A percentile compares a stretch with the other conserved stretches of the same genome.
These are phyloP conservation scores for Paramormyrops kingsleyae DNA, from an alignment of 2,113 vertebrate genomes.

Conservation along the genomic window DNA sequence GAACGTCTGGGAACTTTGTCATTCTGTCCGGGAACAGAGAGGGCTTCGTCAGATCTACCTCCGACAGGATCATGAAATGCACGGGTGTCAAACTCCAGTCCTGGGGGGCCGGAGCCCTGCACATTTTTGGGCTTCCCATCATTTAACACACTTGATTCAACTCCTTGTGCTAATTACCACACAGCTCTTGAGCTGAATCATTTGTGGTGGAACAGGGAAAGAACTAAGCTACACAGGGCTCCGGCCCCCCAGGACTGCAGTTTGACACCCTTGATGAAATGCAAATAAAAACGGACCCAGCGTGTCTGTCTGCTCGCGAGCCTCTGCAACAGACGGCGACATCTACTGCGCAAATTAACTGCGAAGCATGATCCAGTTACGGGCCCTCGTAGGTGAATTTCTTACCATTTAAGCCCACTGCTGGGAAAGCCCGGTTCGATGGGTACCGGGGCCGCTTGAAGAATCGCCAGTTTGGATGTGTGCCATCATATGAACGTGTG, in stretches of 20 bases:
- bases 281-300: not conserved
- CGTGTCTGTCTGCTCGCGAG: not conserved
- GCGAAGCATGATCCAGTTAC: not conserved
- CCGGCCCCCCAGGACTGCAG: too few species aligned
- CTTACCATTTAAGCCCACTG: not conserved
- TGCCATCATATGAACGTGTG: not conserved
- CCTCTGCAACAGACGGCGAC: too few species aligned
- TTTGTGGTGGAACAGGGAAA: too few species aligned
- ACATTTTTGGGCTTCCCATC: too few species aligned
- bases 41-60: conserved; percentile 15
- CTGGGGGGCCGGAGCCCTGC: too few species aligned
- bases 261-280: too few species aligned
- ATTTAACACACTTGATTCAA: too few species aligned
- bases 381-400: not conserved
- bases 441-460: not conserved
- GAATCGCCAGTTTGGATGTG: not conserved
- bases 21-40: conserved; percentile 68
- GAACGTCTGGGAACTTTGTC: conserved; percentile 79
- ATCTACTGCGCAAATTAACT: not conserved
- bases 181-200: too few species aligned
- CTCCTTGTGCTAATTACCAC: too few species aligned
- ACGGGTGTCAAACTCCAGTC: too few species aligned
- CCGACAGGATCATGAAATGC: not conserved
- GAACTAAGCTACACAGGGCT: too few species aligned
- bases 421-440: not conserved